Base-by-base conservation (phyloP, 2,888 invertebrate genomes). In the Cryptosula pallasiana region DNA sequence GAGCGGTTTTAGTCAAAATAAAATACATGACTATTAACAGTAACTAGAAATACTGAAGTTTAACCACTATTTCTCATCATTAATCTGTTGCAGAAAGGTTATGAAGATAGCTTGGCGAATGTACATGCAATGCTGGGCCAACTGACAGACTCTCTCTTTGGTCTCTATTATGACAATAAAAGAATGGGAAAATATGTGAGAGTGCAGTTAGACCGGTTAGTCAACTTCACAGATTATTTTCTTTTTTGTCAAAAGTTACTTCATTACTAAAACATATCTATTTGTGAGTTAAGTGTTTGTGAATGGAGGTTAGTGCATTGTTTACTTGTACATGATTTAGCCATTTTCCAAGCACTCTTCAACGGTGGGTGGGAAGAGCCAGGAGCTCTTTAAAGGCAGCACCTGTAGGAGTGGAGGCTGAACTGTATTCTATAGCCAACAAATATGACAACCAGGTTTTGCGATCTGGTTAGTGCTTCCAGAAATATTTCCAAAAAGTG, bases 121-220 rank as follows among this genome's bases (percentile, higher is more conserved):
- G 27, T 27, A 29, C 2, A 63, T 25, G 32, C 25, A 34, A 63
- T 63, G 34, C n/a, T 63, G 63, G 27, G 32, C 9, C 2, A 32
- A 5, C 1, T 63, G 13, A 63, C 16, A 32, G 63, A 63, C 27
- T 9, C 5, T 25, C 2, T 63, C 2, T 27, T 27, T 3, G 34
- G 32, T 34, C 2, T 63, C 2, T 34, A 25, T 27, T 63, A 63
- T 32, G 63, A 63, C n/a, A 63, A 63, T 32, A 63, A 32, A 34
- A 63, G 63, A n/a, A 32, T 63, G 63, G 27, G 29, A 13, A 63
- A 32, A 16, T 63, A 63, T 34, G 63, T 63, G 13, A 25, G 63
- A 3, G 32, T 29, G 3, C 63, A 27, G 13, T 13, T 63, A 1
- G 63, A 63, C n/a, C 20, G 63, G 63, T 63, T 27, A 57, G 57